Evolutionary conservation across 1,140 invertebrate genomes (phyloP), one percentile per base, ranked within the genome.

Genomic region (Hyles euphorbiae): DNA sequence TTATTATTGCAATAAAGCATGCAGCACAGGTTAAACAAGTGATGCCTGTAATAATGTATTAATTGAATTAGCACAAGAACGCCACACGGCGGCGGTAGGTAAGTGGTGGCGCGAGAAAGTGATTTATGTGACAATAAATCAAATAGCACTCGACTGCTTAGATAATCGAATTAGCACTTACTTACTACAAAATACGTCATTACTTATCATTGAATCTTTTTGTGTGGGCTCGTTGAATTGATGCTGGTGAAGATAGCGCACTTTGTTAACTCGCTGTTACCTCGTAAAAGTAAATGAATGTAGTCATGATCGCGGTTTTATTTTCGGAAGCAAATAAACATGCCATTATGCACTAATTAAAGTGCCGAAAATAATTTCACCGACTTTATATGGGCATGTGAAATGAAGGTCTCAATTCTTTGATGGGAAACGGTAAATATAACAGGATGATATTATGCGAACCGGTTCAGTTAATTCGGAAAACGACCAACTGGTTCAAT

Each of bases 371-470:
- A 40, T 40, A 40, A 40, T 40, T 40, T 40, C 1, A 40, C 36
- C 8, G 36, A 40, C 36, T 40, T 8, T 40, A 40, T 40, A 40
- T 8, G 36, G 5, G 36, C 36, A 5, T 40, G 36, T 40, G 8
- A 40, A 40, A 40, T 33, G 50, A 52, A 52, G 50, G 32, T 52
- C 50, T 52, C 50, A 10, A 34, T 52, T 52, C 36, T 40, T 40
- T 40, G 36, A 8, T 3, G 63, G 40, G 57, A 63, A 75, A 78
- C 76, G 73, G 76, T 78, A 78, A 74, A 78, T 74, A 63, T 76
- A 78, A 78, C 73, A 78, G 71, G 73, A 69, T 70, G 53, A 68
- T 54, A 60, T 56, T 62, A 63, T 57, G 59, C 55, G 52, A 74
- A 78, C 76, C 72, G 67, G 73, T 74, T 60, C 11, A 50, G 36